Evolutionary conservation across 2,113 vertebrate species (phyloP), one percentile per base, ranked within the genome.

Genomic region (Alces alces): DNA sequence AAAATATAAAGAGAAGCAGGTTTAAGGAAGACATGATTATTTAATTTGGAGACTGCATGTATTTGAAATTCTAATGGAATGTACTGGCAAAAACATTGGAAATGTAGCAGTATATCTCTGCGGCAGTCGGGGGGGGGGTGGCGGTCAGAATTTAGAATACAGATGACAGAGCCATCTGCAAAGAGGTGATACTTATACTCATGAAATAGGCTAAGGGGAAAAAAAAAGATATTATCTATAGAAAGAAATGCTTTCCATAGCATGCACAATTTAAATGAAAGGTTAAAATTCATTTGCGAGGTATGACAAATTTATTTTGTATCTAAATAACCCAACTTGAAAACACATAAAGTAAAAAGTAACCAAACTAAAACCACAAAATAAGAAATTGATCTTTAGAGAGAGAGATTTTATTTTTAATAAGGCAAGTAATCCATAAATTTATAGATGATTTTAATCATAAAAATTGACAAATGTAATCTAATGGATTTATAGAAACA

Each of bases 31-130:
- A 84, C 14, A n/a, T 33, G 39, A 83, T 66, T 95, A 52, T 57
- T 83, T 87, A 52, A 87, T 61, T 91, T 52, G 13, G 23, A 25
- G 13, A 16, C 4, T 87, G 21, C 55, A 21, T 52, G 0, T 66
- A 86, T 94, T 95, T 95, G 15, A 93, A 85, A 82, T 64, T 82
- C 36, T 82, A 89, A 86, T 47, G 25, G 5, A 89, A 80, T 57
- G 25, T 86, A 43, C 70, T 76, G 23, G 39, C 76, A 36, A 90
- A 94, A 84, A 70, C 8, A 47, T 19, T 92, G 39, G 30, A 94
- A 86, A 60, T 60, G 39, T 25, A 84, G 30, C 43, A 70, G 70
- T 30, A 2, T 30, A 47, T 91, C 39, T 54, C 39, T 47, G 47
- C 2, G n/a, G n/a, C n/a, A n/a, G n/a, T n/a, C 2, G 30, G 3